These are phyloP conservation scores for Zelostemma sp. DNA, from an alignment of 1,140 invertebrate genomes.

Conservation along the genomic window DNA sequence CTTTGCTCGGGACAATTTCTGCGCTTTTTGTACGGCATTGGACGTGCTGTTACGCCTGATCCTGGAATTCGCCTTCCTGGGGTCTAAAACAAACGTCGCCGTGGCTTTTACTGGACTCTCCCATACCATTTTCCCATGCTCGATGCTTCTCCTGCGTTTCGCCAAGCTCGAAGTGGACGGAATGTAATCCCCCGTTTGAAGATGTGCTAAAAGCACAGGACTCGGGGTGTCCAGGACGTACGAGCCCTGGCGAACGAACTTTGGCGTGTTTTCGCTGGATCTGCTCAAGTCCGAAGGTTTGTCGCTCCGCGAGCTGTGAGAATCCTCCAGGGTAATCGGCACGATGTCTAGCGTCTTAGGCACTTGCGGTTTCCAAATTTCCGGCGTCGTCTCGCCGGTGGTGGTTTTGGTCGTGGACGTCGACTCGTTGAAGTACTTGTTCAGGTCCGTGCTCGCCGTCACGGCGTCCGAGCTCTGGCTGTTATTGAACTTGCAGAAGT, in stretches of 20 bases:
- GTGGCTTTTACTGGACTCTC: conserved; percentile 39
- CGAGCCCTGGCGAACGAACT: conserved; percentile 73
- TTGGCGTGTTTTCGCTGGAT: conserved; percentile 54
- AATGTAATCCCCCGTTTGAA: conserved; percentile 70
- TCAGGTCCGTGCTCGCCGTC: conserved; percentile 49
- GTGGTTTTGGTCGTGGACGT: conserved; percentile 37
- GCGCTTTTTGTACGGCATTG: conserved; percentile 30
- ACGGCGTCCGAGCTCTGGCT: conserved; percentile 45
- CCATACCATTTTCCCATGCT: conserved; percentile 56
- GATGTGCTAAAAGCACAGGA: conserved; percentile 73
- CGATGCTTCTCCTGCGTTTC: conserved; percentile 69
- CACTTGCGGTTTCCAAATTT: conserved; percentile 62
- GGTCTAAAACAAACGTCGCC: conserved; percentile 16
- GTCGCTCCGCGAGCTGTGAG: conserved; percentile 2
- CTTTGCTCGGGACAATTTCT: conserved; percentile 25
- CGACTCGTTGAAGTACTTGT: conserved; percentile 51
- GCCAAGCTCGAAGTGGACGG: conserved; percentile 66
- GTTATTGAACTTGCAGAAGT: conserved; percentile 33
- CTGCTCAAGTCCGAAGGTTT: conserved; percentile 15
- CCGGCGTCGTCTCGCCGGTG: conserved; percentile 49
- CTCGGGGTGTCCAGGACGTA: conserved; percentile 75
- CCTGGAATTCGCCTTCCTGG: conserved; percentile 20
- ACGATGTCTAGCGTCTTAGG: conserved; percentile 64
- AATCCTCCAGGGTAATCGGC: conserved; percentile 57
- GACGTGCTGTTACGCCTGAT: conserved; percentile 34